phyloP scores from a whole-genome alignment of 2,113 vertebrate species.

The Indicator maculatus region DNA sequence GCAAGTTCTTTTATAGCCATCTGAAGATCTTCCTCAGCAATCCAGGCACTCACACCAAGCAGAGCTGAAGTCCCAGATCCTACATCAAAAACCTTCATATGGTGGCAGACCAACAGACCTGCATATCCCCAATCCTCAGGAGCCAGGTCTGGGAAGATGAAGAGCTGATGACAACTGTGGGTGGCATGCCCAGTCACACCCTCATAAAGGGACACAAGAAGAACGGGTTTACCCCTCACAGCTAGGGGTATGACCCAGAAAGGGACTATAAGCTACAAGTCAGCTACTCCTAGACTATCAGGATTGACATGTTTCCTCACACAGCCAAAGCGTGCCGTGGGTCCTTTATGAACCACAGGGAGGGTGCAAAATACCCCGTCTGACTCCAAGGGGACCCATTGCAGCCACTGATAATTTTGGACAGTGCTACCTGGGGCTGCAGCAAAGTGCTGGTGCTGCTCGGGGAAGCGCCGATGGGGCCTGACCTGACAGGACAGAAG shows the following conservation, averaged over 20 bases:
- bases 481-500: no score
- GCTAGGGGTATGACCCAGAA: not conserved
- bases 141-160: not conserved
- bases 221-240: not conserved
- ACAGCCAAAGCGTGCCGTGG: fast-evolving
- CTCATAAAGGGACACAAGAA: not conserved
- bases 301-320: not conserved
- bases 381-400: fast-evolving
- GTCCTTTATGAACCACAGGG: not conserved
- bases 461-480: not conserved
- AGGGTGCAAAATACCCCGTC: not conserved
- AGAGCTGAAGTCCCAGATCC: not conserved
- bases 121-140: fast-evolving
- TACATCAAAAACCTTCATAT: not conserved
- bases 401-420: not conserved
- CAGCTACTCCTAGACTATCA: not conserved
- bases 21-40: not conserved
- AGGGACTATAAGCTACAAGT: no score
- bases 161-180: no score
- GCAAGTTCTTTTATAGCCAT: not conserved
- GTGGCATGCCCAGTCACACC: fast-evolving
- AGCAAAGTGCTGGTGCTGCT: not conserved
- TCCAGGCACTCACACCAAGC: not conserved
- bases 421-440: fast-evolving
- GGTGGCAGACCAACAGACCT: not conserved